Percentiles rank a stretch among this genome's conserved stretches.
phyloP scores from a whole-genome alignment of 2,797 vertebrate species.

The Denticeps clupeoides region DNA sequence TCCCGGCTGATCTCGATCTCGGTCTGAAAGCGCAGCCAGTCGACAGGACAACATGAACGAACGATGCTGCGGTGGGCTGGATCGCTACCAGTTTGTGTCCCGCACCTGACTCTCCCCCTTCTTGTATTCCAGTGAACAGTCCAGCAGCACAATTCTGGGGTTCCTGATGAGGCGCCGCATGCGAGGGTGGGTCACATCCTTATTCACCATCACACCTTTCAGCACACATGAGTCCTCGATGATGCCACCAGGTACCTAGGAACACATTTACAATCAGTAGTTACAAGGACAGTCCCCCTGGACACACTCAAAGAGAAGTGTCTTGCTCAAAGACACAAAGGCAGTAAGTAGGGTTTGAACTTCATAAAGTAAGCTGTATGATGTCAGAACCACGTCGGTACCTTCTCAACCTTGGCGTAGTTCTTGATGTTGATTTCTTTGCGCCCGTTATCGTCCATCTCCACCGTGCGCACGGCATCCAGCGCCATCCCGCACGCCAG shows the following conservation, averaged over 20 bases:
- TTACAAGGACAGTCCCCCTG: too few relatives aligned
- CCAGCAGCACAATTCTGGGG: conserved; percentile 80
- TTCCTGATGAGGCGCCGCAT: conserved; percentile 82
- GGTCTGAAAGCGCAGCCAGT: conserved; percentile 63
- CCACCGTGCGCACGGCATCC: conserved; percentile 82
- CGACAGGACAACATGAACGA: too few relatives aligned
- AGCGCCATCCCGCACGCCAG: conserved; percentile 83
- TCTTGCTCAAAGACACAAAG: too few relatives aligned
- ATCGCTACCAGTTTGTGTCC: conserved; percentile 2
- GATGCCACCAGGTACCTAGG: conserved; percentile 81
- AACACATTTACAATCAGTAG: background rate
- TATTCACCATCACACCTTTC: conserved; percentile 88
- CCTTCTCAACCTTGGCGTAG: conserved; percentile 92
- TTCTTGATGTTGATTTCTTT: conserved; percentile 96
- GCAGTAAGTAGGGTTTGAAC: too few relatives aligned
- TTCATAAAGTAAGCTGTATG: too few relatives aligned
- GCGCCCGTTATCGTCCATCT: conserved; percentile 79
- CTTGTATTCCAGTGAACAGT: conserved; percentile 93
- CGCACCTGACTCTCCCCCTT: conserved; percentile 95
- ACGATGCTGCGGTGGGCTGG: too few relatives aligned
- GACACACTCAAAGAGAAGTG: too few relatives aligned
- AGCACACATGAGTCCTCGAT: conserved; percentile 85
- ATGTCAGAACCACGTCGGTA: conserved; percentile 27
- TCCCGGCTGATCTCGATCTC: conserved; percentile 92
- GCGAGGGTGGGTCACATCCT: conserved; percentile 83